Evolutionary conservation across 2,113 vertebrate species (phyloP), one percentile per base, ranked within the genome.

Genomic region (Scytalopus superciliaris): DNA sequence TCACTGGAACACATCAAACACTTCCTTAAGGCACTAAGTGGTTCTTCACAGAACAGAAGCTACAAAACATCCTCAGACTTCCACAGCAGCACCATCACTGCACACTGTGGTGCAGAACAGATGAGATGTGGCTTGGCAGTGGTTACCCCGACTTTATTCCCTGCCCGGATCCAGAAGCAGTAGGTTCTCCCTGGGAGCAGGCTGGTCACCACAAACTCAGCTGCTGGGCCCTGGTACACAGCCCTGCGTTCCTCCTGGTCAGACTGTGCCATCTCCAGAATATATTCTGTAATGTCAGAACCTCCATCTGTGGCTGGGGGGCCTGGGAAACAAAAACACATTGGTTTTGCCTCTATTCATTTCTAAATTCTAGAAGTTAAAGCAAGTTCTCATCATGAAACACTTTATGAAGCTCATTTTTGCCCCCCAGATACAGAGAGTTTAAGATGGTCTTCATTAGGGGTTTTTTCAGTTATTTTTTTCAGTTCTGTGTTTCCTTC

Each of bases 111-210:
- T 5, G 30, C 7, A 40, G 19, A 9, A 6, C 16, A 60, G 5
- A 21, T 7, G 31, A 5, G 24, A 5, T 28, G 45, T 35, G 5
- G 0, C 69, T 4, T 62, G 39, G 53, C 50, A 64, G 63, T 19
- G 44, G 56, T 87, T 93, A 98, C 97, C 97, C 98, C 97, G 5
- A 96, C 96, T 96, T 76, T 97, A 35, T 98, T 98, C 72, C 93
- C 96, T 39, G 98, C 97, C 84, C 97, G 97, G 33, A 98, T 96
- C 97, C 97, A 98, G 96, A 98, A 98, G 96, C 93, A 86, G 33
- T 98, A 98, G 0, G 81, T 93, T 67, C 96, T 97, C 47, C 98
- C 98, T 27, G 98, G 98, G 40, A 98, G 96, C 19, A 98, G 97
- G 49, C 64, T 97, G 84, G 70, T 95, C 60, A 98, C 97, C 24